Evolutionary conservation across 2,113 vertebrate genomes (phyloP).

Genomic region (Tringa solitaria): DNA sequence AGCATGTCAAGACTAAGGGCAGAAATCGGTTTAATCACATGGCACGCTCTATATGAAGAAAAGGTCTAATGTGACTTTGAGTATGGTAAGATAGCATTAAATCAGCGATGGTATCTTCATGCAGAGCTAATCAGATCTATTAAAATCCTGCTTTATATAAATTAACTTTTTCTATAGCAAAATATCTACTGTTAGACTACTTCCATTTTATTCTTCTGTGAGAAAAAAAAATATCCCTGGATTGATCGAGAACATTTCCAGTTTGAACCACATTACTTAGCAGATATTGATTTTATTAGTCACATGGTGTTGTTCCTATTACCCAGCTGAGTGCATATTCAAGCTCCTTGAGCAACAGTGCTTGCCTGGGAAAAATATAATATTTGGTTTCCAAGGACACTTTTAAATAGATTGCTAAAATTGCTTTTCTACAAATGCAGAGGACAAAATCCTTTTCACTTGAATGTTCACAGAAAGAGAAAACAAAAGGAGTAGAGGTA

Average conservation of each 20-base stretch:
- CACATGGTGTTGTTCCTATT: constrained; percentile 1
- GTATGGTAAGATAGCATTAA: not conserved
- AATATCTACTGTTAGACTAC: not conserved
- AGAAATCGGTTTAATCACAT: not conserved
- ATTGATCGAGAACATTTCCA: not conserved
- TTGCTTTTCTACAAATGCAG: not conserved
- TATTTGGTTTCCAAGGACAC: not conserved
- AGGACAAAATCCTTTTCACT: not conserved
- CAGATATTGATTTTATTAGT: constrained; percentile 50
- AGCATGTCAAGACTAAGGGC: not conserved
- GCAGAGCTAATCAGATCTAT: not conserved
- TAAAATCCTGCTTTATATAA: not conserved
- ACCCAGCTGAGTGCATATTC: constrained; percentile 39
- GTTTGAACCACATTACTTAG: constrained; percentile 45
- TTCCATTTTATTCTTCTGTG: not conserved
- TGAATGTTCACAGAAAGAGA: not conserved
- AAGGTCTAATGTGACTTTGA: not conserved
- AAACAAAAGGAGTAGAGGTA: not conserved
- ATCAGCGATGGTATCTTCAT: not conserved
- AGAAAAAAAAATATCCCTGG: not conserved
- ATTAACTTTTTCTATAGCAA: not conserved
- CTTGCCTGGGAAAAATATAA: constrained; percentile 14
- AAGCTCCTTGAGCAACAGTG: constrained; percentile 25
- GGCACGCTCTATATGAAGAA: not conserved
- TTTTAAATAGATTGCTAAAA: constrained; percentile 29